Evolutionary conservation across 2,888 invertebrate species (phyloP).

Genomic region (Andrena camellia): DNA sequence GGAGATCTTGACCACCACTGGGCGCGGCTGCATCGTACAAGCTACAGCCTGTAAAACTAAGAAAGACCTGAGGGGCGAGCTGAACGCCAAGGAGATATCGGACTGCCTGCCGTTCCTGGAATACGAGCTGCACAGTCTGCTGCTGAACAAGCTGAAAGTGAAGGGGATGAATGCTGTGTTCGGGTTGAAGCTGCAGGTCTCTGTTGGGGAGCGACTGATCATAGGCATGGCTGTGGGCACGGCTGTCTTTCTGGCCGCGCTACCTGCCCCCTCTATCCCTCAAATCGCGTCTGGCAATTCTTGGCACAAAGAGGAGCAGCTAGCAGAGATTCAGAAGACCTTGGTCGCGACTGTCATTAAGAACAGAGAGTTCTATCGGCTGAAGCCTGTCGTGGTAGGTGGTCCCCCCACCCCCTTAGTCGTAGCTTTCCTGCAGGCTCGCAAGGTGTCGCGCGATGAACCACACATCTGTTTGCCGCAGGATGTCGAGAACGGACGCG

Average conservation of each 20-base stretch:
- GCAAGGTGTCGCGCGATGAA: neutral
- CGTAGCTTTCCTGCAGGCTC: no score
- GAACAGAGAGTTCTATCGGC: slow-evolving; percentile 90
- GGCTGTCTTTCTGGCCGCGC: slow-evolving; percentile 91
- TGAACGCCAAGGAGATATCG: slow-evolving; percentile 96
- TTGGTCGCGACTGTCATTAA: slow-evolving; percentile 90
- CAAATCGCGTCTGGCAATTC: slow-evolving; percentile 89
- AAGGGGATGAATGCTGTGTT: slow-evolving; percentile 98
- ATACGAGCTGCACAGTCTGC: slow-evolving; percentile 96
- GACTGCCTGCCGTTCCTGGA: slow-evolving; percentile 98
- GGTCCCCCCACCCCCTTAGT: neutral
- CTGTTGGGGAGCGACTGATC: slow-evolving; percentile 95
- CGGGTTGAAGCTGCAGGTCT: slow-evolving; percentile 90
- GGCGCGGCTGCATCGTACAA: slow-evolving; percentile 90
- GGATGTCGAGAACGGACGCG: slow-evolving; percentile 82
- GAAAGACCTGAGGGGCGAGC: slow-evolving; percentile 92
- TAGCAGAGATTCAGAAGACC: slow-evolving; percentile 89
- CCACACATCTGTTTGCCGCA: slow-evolving; percentile 52
- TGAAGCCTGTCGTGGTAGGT: slow-evolving; percentile 83
- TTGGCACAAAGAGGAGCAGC: slow-evolving; percentile 88
- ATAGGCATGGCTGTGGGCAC: slow-evolving; percentile 96
- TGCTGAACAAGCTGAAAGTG: slow-evolving; percentile 95
- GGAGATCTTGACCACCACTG: slow-evolving; percentile 90
- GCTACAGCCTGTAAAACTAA: slow-evolving; percentile 92
- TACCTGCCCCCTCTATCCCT: slow-evolving; percentile 92